These are phyloP conservation scores for cattle (Bos taurus) DNA, from an alignment of 2,113 vertebrate genomes.

Conservation along the genomic window ARS-UCD2.0 NC_037335.1:63891001-63891500, in stretches of 20 bases:
- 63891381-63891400: not conserved
- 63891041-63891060: not conserved
- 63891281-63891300: not conserved
- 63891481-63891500: not conserved
- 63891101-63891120: not conserved
- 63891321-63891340: not conserved
- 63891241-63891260: not conserved
- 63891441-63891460: not conserved
- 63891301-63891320: not conserved
- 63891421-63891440: not conserved
- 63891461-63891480: not conserved
- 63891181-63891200: not conserved
- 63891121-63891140: not conserved
- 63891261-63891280: not conserved
- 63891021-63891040: not conserved
- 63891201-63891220: not conserved
- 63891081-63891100: not conserved
- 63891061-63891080: not conserved
- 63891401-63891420: not conserved
- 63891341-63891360: not conserved
- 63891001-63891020: not conserved
- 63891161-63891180: not conserved
- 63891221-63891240: not conserved
- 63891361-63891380: not conserved
- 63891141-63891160: not conserved